Conservation (phyloP, 1,140 invertebrate genomes). For the Papilio glaucus region DNA sequence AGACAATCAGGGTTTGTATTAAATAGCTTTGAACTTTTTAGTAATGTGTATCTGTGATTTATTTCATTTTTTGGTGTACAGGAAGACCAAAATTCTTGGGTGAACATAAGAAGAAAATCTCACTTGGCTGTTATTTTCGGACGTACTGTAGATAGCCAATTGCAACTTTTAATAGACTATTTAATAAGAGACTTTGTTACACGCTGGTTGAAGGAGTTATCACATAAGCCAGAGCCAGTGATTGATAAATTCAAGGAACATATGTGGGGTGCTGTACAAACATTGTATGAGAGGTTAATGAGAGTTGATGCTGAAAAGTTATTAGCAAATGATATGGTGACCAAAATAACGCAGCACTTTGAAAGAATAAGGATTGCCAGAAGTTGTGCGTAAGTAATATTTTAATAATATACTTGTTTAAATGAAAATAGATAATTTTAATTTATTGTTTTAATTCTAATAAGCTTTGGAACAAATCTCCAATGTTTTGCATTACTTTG, state of each 20-base stretch:
- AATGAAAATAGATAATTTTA: too few relatives aligned
- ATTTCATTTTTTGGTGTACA: slow-evolving; percentile 46
- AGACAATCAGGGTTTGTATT: slow-evolving; percentile 64
- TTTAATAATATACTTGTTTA: too few relatives aligned
- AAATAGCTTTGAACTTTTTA: slow-evolving; percentile 19
- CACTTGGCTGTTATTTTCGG: slow-evolving; percentile 90
- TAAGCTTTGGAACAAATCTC: too few relatives aligned
- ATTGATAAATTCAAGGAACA: slow-evolving; percentile 90
- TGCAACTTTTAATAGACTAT: slow-evolving; percentile 93
- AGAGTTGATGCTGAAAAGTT: slow-evolving; percentile 92
- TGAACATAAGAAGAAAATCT: slow-evolving; percentile 65
- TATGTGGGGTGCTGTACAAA: slow-evolving; percentile 89
- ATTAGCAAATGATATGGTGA: slow-evolving; percentile 91
- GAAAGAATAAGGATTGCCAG: slow-evolving; percentile 92
- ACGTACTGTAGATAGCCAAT: slow-evolving; percentile 91
- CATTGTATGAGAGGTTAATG: slow-evolving; percentile 88
- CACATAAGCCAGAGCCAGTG: slow-evolving; percentile 84
- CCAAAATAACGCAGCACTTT: slow-evolving; percentile 92
- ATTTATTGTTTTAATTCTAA: too few relatives aligned
- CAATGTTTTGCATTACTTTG: too few relatives aligned
- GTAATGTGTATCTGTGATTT: slow-evolving; percentile 15
- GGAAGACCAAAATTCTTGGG: slow-evolving; percentile 73
- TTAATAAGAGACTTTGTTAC: slow-evolving; percentile 91
- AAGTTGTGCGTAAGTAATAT: slow-evolving; percentile 87
- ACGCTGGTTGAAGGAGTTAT: slow-evolving; percentile 88